Base-by-base conservation (phyloP, 2,888 invertebrate genomes). In the Pseudolycoriella hygida region DNA sequence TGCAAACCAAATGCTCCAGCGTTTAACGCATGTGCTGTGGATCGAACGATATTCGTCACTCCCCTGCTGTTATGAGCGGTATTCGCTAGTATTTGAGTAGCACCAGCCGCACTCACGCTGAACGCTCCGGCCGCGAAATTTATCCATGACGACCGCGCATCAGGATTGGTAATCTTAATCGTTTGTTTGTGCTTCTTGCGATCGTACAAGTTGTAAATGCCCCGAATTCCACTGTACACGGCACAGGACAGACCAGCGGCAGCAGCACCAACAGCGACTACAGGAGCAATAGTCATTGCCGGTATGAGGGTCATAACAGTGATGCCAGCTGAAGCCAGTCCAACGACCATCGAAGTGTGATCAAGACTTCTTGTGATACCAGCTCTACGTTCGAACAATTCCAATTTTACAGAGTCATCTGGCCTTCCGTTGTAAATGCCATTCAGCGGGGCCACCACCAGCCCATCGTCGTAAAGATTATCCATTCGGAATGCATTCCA, bases 401-500 rank as follows among this genome's bases (percentile, higher is more conserved):
- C 42, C 11, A 48, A 18, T 17, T 39, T 25, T 43, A 54, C 54
- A 3, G 43, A 30, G 19, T 49, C 32, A 11, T 52, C 43, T 1
- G 55, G 47, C 31, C 51, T 52, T 4, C 46, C 46, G 18, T 48
- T 41, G 45, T 66, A 66, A 39, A 60, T 46, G 3, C 72, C 72
- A 15, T 61, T 54, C 3, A 49, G 46, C 1, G 72, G 72, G 1
- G 67, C 57, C 40, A 68, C 55, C 61, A 71, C 64, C 12, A 59
- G 52, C 19, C 69, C 67, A 44, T 59, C 51, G 0, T 65, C 63
- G 20, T 69, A 55, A 45, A 62, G 60, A 54, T 71, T 72, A 11
- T 60, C 56, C 2, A 52, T 45, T 25, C 67, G 50, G 53, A 64
- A 71, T 10, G 60, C 54, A 0, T 50, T 46, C 71, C 71, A 72